Evolutionary conservation across 2,797 vertebrate species (phyloP).

Genomic region (Melanogrammus aeglefinus): DNA sequence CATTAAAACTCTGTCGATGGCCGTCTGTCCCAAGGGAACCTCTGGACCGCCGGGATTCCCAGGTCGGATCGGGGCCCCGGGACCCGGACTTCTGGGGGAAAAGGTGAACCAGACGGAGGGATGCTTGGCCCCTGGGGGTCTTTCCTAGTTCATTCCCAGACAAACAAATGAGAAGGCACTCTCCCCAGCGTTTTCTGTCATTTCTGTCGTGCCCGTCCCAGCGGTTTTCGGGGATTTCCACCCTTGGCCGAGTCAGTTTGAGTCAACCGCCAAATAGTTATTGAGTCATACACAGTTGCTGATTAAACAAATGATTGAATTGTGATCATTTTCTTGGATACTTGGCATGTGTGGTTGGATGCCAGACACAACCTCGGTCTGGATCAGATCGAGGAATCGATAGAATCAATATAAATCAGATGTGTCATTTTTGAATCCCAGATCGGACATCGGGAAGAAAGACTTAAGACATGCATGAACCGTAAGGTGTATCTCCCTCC

Average conservation of each 20-base stretch:
- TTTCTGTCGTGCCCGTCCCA: background rate
- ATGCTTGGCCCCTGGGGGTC: background rate
- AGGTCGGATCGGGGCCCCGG: slow-evolving; percentile 75
- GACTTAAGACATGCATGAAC: background rate
- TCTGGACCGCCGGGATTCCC: slow-evolving; percentile 71
- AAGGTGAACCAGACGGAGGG: slow-evolving; percentile 63
- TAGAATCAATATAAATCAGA: no score
- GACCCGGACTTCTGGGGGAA: slow-evolving; percentile 78
- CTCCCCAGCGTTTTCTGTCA: background rate
- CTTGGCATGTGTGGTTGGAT: background rate
- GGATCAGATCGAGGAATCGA: no score
- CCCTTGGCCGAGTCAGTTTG: background rate
- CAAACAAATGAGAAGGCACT: background rate
- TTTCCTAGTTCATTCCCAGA: background rate
- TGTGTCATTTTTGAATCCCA: background rate
- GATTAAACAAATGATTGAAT: no score
- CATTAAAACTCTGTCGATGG: background rate
- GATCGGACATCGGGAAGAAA: background rate
- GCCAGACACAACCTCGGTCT: background rate
- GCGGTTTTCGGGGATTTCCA: background rate
- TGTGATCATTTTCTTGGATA: background rate
- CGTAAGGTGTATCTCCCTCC: background rate
- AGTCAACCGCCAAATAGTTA: background rate
- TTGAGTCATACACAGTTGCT: background rate
- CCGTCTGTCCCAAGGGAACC: slow-evolving; percentile 69